These are phyloP conservation scores for Fringilla coelebs DNA, from an alignment of 2,797 vertebrate genomes.

Conservation along the genomic window DNA sequence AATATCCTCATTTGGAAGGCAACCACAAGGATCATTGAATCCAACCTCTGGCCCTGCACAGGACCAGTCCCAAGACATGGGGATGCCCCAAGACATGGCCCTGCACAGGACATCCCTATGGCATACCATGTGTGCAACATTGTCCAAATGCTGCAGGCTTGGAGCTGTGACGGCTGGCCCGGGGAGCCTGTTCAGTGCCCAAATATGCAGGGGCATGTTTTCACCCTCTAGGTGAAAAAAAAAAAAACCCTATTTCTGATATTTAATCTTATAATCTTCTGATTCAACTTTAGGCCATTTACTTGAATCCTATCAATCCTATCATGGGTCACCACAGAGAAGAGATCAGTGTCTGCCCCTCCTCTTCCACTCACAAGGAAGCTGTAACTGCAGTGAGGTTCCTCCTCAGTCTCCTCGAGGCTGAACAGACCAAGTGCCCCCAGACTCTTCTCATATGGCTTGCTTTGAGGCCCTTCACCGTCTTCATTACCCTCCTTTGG, in stretches of 20 bases:
- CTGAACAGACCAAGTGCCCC: neutral
- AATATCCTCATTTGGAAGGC: neutral
- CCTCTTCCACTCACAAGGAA: neutral
- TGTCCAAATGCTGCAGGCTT: neutral
- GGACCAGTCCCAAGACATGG: neutral
- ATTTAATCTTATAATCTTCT: neutral
- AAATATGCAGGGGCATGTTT: accelerated
- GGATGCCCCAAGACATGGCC: neutral
- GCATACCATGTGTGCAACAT: too few species aligned
- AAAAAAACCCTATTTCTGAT: neutral
- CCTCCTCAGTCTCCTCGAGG: neutral
- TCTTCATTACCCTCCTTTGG: neutral
- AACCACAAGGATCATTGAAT: neutral
- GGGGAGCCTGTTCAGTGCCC: neutral
- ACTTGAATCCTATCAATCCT: neutral
- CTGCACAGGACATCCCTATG: too few species aligned
- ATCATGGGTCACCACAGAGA: neutral
- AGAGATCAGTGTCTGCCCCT: neutral
- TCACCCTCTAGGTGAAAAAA: neutral
- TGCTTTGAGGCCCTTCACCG: neutral
- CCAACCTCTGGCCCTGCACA: neutral
- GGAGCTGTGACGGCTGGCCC: too few species aligned
- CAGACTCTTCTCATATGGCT: neutral
- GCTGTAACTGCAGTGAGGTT: neutral
- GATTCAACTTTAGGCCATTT: neutral